Conservation (phyloP, 2,113 vertebrate genomes). For the Carlito syrichta region DNA sequence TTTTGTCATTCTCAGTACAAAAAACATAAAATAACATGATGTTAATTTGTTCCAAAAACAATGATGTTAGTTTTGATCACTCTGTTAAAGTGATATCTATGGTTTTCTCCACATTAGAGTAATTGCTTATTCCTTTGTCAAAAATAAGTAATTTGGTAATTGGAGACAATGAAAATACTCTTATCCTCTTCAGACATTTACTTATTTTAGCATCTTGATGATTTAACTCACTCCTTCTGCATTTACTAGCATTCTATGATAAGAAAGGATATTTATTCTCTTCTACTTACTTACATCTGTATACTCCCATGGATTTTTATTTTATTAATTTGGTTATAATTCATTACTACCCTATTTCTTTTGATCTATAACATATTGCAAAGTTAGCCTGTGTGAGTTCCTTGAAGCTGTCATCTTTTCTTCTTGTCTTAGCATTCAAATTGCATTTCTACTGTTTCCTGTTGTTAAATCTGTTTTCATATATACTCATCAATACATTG, state of each 20-base stretch:
- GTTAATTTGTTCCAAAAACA: not conserved
- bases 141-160: not conserved
- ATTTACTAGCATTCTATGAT: not conserved
- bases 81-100: not conserved
- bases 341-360: not conserved
- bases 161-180: not conserved
- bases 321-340: conserved; percentile 17
- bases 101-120: not conserved
- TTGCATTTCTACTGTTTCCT: not conserved
- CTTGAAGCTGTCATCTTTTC: not conserved
- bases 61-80: not conserved
- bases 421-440: not conserved
- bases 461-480: not conserved
- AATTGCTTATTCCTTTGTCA: not conserved
- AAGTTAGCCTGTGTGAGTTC: not conserved
- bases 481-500: not conserved
- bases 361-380: not conserved
- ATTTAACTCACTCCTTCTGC: not conserved
- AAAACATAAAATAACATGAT: not conserved
- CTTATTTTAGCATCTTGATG: not conserved
- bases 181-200: not conserved
- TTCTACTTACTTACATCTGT: not conserved
- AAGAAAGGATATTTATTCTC: not conserved
- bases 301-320: not conserved
- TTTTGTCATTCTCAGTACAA: not conserved